These are phyloP conservation scores for Petromus typicus DNA, from an alignment of 2,113 vertebrate species.

Conservation along the genomic window DNA sequence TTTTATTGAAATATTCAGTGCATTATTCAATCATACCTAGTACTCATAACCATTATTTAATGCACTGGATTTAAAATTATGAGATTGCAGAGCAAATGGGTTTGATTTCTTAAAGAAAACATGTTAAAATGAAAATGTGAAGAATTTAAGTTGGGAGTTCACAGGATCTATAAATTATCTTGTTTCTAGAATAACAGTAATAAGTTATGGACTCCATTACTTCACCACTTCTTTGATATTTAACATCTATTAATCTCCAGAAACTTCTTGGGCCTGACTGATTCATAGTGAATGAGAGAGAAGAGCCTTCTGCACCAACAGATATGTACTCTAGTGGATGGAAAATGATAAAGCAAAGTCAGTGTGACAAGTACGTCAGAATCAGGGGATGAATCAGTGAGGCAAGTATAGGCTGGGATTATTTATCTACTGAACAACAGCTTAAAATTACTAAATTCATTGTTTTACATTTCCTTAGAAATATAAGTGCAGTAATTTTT, in stretches of 20 bases:
- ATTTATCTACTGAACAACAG: not conserved
- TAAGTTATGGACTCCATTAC: not conserved
- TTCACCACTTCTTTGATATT: constrained; percentile 4
- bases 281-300: not conserved
- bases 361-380: not conserved
- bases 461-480: not conserved
- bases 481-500: not conserved
- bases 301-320: not conserved
- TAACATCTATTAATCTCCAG: not conserved
- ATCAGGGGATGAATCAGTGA: not conserved
- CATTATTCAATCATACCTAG: not conserved
- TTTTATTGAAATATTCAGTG: not conserved
- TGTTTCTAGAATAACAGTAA: not conserved
- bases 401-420: not conserved
- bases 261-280: not conserved
- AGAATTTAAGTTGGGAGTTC: not conserved
- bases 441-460: not conserved
- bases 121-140: not conserved
- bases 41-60: not conserved
- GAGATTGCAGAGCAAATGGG: not conserved
- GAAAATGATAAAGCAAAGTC: not conserved
- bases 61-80: not conserved
- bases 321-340: not conserved
- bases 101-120: constrained; percentile 1
- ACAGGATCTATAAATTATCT: not conserved